These are phyloP conservation scores for Papio anubis DNA, from an alignment of 2,113 vertebrate species.

Conservation along the genomic window DNA sequence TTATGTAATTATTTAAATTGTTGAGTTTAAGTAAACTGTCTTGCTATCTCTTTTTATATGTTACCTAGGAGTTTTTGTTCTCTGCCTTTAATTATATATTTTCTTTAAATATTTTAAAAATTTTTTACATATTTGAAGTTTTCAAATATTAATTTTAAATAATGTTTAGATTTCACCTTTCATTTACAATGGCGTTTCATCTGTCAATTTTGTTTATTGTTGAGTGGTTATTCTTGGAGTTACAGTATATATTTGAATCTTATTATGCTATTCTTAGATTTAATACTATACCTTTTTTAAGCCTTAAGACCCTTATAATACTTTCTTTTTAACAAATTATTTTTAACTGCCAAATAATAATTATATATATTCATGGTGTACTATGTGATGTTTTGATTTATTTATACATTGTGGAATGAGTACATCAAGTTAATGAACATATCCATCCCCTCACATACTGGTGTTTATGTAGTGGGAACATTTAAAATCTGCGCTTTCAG, in stretches of 20 bases:
- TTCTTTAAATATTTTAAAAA: not conserved
- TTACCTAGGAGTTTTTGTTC: not conserved
- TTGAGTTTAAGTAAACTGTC: not conserved
- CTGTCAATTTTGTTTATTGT: not conserved
- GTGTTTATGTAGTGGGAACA: not conserved
- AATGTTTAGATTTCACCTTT: not conserved
- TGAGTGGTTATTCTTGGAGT: not conserved
- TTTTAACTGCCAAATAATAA: not conserved
- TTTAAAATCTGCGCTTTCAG: not conserved
- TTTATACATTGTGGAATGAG: not conserved
- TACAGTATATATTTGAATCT: not conserved
- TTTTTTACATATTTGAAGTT: not conserved
- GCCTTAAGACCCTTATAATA: not conserved
- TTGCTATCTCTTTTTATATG: not conserved
- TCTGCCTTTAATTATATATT: not conserved
- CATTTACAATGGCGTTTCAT: not conserved
- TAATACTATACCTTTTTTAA: not conserved
- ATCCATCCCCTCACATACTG: not conserved
- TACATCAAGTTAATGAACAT: not conserved
- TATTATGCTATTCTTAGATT: not conserved
- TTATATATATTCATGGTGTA: not conserved
- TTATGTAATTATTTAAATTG: not conserved
- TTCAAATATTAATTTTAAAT: not conserved
- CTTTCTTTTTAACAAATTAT: not conserved
- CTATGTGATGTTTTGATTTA: not conserved